These are phyloP conservation scores for Psilopsiagon aurifrons DNA, from an alignment of 2,113 vertebrate genomes.

Conservation along the genomic window DNA sequence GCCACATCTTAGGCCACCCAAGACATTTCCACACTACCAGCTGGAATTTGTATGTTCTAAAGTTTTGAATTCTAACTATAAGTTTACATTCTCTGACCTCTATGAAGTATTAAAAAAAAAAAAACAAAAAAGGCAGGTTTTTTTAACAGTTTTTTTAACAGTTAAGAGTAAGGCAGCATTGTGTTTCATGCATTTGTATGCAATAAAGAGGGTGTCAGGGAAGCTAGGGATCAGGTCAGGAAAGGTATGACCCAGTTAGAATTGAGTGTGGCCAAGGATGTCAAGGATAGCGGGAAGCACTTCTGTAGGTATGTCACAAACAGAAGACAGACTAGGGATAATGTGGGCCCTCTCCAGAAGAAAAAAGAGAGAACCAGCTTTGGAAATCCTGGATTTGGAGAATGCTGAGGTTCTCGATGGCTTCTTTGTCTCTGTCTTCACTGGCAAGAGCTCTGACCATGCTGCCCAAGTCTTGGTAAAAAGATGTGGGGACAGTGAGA, in stretches of 20 bases:
- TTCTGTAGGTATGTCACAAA: not conserved
- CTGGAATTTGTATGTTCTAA: not conserved
- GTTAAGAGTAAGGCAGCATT: not conserved
- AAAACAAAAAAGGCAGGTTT: not conserved
- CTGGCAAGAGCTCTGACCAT: not conserved
- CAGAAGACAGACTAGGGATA: not conserved
- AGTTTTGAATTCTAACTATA: not conserved
- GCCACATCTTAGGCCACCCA: constrained; percentile 19
- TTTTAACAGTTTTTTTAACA: not conserved
- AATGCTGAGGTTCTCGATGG: not conserved
- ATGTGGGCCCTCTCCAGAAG: not conserved
- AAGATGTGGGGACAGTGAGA: not conserved
- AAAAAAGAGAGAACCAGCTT: not conserved
- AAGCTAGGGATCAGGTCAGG: not conserved
- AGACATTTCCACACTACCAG: not conserved
- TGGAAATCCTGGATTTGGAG: not conserved
- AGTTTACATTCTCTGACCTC: not conserved
- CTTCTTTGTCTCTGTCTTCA: not conserved
- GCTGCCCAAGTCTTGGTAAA: not conserved
- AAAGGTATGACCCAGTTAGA: not conserved
- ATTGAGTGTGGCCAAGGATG: not conserved
- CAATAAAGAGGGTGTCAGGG: not conserved
- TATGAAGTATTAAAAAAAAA: not conserved
- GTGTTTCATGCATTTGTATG: not conserved
- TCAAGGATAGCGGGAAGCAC: not conserved